phyloP scores from a whole-genome alignment of 2,797 vertebrate species.

The Hyperoplus immaculatus region DNA sequence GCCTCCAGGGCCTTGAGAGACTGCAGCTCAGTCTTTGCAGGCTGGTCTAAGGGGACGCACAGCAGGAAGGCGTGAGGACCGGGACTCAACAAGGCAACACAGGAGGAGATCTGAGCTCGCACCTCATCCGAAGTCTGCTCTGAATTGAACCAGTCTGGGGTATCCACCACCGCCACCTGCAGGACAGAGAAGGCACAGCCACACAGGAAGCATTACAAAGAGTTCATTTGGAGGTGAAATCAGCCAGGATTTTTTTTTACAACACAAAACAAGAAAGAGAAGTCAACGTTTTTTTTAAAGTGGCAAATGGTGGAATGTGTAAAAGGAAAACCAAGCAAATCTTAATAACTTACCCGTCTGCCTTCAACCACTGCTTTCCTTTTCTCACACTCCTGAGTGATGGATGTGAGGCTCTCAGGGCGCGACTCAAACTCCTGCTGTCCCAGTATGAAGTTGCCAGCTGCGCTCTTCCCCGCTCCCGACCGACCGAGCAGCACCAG shows the following conservation, averaged over 20 bases:
- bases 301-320: background rate
- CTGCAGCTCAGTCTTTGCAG: constrained; percentile 72
- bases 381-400: constrained; percentile 79
- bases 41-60: constrained; percentile 83
- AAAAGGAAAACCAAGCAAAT: background rate
- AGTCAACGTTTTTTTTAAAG: background rate
- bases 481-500: constrained; percentile 83
- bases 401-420: constrained; percentile 44
- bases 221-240: background rate
- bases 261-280: background rate
- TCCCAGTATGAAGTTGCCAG: constrained; percentile 81
- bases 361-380: constrained; percentile 70
- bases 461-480: constrained; percentile 82
- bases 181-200: constrained; percentile 22
- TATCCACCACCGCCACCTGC: constrained; percentile 85
- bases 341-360: constrained; percentile 61
- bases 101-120: constrained; percentile 81
- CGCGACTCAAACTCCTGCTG: constrained; percentile 68
- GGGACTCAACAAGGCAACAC: constrained; percentile 78
- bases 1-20: constrained; percentile 68
- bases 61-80: constrained; percentile 86
- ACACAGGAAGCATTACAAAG: constrained; percentile 2
- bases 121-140: constrained; percentile 75
- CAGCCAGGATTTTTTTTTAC: constrained; percentile 7
- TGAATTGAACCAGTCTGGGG: constrained; percentile 84